Conservation (phyloP, 2,797 vertebrate species). For the Falco berigora region DNA sequence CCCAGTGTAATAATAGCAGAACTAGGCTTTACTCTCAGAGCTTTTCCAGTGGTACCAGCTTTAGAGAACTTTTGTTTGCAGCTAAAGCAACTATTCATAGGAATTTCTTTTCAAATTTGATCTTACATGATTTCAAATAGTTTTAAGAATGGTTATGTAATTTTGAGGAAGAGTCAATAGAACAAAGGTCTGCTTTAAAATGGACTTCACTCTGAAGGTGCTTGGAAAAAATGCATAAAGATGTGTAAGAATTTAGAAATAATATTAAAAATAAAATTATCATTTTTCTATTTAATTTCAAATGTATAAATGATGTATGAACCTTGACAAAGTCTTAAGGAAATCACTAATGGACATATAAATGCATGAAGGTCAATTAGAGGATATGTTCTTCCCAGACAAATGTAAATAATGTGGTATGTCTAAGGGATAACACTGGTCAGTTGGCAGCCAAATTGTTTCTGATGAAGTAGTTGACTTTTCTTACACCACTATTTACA, state of each 20-base stretch:
- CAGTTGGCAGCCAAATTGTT: not conserved
- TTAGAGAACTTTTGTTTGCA: not conserved
- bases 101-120: not conserved
- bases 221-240: not conserved
- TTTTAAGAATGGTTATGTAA: not conserved
- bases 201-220: not conserved
- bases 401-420: not conserved
- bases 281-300: not conserved
- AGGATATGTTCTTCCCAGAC: not conserved
- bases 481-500: not conserved
- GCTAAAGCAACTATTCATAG: not conserved
- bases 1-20: not conserved
- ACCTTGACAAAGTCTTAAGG: not conserved
- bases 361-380: not conserved
- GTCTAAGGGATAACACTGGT: not conserved
- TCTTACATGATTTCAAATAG: not conserved
- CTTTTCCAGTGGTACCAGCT: not conserved
- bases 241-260: not conserved
- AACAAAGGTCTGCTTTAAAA: not conserved
- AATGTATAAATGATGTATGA: not conserved
- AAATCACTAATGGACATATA: not conserved
- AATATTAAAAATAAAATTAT: not conserved
- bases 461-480: not conserved
- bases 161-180: not conserved
- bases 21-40: not conserved